phyloP scores from a whole-genome alignment of 2,888 invertebrate genomes.

The Trimorus sp. region DNA sequence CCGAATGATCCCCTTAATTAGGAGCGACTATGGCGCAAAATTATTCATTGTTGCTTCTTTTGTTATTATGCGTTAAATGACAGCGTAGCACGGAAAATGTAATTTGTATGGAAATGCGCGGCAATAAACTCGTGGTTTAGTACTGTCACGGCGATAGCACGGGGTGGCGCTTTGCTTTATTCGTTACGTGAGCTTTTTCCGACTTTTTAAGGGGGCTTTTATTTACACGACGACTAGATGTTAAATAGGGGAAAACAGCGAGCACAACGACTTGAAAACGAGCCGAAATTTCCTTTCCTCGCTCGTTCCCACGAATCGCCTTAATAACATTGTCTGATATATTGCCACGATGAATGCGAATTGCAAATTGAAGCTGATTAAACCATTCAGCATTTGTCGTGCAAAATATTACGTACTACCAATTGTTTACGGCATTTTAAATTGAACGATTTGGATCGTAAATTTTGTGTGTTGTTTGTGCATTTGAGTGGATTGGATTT shows the following conservation, averaged over 20 bases:
- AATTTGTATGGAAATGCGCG: conserved; percentile 63
- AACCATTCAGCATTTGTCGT: too few relatives aligned
- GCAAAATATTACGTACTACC: too few relatives aligned
- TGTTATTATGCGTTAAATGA: conserved; percentile 57
- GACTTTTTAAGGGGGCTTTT: conserved; percentile 44
- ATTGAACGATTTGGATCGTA: too few relatives aligned
- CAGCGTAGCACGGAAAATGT: conserved; percentile 54
- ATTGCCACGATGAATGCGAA: too few relatives aligned
- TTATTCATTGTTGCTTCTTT: conserved; percentile 60
- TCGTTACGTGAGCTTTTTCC: conserved; percentile 53
- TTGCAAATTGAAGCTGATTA: too few relatives aligned
- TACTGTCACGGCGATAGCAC: conserved; percentile 57
- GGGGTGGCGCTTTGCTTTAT: conserved; percentile 56
- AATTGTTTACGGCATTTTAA: too few relatives aligned
- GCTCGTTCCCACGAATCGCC: conserved; percentile 1
- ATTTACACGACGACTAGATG: conserved; percentile 54
- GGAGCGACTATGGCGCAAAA: conserved; percentile 17
- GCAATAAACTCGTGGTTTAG: conserved; percentile 63
- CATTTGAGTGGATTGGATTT: too few relatives aligned
- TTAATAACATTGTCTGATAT: background rate
- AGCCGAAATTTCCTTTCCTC: conserved; percentile 23
- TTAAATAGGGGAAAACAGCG: conserved; percentile 50
- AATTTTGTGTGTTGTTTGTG: too few relatives aligned
- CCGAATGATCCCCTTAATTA: conserved; percentile 42
- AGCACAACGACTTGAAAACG: conserved; percentile 24